phyloP scores from a whole-genome alignment of 2,888 invertebrate genomes.

The Syrista parreyssii region DNA sequence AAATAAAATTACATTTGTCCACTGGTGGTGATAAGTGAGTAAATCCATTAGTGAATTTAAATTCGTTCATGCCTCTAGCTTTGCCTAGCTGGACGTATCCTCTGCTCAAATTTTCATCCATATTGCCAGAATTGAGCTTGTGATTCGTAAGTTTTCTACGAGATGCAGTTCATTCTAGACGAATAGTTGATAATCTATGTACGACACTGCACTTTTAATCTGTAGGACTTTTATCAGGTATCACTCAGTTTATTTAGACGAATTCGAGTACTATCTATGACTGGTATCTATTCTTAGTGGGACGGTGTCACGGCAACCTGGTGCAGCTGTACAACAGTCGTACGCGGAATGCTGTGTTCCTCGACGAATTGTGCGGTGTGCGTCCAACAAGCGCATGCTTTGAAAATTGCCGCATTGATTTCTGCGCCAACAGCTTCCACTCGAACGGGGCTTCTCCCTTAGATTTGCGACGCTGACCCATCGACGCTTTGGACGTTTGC shows the following conservation, averaged over 20 bases:
- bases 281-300: not conserved
- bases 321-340: conserved; percentile 1
- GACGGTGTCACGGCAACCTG: not conserved
- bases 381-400: conserved; percentile 57
- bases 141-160: not conserved
- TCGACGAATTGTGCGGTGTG: conserved; percentile 3
- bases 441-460: not conserved
- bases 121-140: conserved; percentile 44
- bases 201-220: not conserved
- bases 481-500: not conserved
- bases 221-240: not conserved
- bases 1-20: conserved; percentile 79
- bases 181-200: not conserved
- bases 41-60: conserved; percentile 68
- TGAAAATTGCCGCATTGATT: conserved; percentile 63
- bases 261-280: not conserved
- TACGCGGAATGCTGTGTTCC: not conserved
- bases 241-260: not conserved
- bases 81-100: conserved; percentile 73
- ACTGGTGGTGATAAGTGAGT: conserved; percentile 76
- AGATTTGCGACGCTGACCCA: not conserved
- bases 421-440: conserved; percentile 56
- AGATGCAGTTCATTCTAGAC: not conserved
- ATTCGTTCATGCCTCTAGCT: conserved; percentile 71
- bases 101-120: conserved; percentile 76